These are phyloP conservation scores for Halocynthia aurantium DNA, from an alignment of 23 tunicate species.

Conservation along the genomic window DNA sequence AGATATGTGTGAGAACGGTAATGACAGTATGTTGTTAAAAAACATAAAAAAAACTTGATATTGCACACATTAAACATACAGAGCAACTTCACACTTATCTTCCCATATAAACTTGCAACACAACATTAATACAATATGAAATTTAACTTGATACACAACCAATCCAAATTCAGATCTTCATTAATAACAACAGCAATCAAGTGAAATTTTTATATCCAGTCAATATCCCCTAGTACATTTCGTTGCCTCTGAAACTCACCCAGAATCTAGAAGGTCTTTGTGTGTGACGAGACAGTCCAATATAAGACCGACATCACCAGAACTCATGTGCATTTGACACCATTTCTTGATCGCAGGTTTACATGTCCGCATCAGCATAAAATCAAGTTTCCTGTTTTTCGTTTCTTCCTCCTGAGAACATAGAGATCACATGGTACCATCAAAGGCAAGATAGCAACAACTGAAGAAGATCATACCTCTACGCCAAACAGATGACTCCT, in stretches of 20 bases:
- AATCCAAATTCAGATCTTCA: too few relatives aligned
- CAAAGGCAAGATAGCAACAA: too few relatives aligned
- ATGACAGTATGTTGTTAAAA: too few relatives aligned
- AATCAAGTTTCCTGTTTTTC: conserved; percentile 54
- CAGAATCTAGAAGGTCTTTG: conserved; percentile 19
- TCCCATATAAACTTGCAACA: too few relatives aligned
- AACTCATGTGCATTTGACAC: conserved; percentile 16
- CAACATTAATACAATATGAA: too few relatives aligned
- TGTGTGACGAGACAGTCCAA: conserved; percentile 44
- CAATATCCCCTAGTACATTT: background rate
- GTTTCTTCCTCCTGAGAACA: conserved; percentile 39
- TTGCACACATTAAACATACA: too few relatives aligned
- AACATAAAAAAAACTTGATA: too few relatives aligned
- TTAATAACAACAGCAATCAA: too few relatives aligned
- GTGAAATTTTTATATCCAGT: too few relatives aligned
- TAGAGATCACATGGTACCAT: too few relatives aligned
- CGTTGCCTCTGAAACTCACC: conserved; percentile 20
- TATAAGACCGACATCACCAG: conserved; percentile 17
- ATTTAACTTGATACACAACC: too few relatives aligned
- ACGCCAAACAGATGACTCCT: conserved; percentile 32
- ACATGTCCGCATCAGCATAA: conserved; percentile 60
- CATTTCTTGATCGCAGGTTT: conserved; percentile 48
- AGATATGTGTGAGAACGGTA: background rate
- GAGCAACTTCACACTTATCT: too few relatives aligned
- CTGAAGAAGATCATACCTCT: background rate